Conservation (phyloP, 2,797 vertebrate species). For the Smutsia temminckii region DNA sequence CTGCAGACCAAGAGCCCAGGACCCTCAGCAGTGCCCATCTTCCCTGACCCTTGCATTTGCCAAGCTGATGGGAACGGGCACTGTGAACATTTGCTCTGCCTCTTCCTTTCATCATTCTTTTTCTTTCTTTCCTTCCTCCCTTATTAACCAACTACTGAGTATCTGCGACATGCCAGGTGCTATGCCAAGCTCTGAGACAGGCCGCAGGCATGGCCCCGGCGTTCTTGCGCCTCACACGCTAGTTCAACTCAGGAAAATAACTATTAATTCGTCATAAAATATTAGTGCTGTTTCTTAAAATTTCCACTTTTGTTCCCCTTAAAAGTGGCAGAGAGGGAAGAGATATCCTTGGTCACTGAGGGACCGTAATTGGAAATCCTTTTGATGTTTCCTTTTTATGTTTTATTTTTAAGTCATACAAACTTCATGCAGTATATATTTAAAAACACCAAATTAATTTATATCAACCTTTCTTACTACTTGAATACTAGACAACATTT, state of each 20-base stretch:
- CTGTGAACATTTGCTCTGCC: neutral
- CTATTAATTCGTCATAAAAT: neutral
- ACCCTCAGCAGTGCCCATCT: fast-evolving
- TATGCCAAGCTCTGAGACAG: neutral
- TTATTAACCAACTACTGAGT: neutral
- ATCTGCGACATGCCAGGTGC: neutral
- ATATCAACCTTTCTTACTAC: neutral
- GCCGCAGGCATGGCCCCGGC: neutral
- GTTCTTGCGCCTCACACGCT: neutral
- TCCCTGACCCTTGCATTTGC: fast-evolving
- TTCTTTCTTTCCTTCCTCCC: neutral
- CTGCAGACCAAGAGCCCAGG: neutral
- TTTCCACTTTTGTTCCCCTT: neutral
- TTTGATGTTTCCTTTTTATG: neutral
- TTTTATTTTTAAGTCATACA: neutral
- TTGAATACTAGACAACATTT: neutral
- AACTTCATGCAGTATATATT: neutral
- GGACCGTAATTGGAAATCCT: neutral
- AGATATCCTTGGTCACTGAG: neutral
- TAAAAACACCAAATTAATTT: neutral
- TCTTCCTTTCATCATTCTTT: neutral
- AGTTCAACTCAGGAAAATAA: neutral
- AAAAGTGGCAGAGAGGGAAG: neutral
- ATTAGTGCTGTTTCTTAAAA: neutral
- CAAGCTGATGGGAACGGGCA: neutral